phyloP scores from a whole-genome alignment of 30 jellyfish, hydroid and myxozoan genomes.

The Chironex yamaguchii region DNA sequence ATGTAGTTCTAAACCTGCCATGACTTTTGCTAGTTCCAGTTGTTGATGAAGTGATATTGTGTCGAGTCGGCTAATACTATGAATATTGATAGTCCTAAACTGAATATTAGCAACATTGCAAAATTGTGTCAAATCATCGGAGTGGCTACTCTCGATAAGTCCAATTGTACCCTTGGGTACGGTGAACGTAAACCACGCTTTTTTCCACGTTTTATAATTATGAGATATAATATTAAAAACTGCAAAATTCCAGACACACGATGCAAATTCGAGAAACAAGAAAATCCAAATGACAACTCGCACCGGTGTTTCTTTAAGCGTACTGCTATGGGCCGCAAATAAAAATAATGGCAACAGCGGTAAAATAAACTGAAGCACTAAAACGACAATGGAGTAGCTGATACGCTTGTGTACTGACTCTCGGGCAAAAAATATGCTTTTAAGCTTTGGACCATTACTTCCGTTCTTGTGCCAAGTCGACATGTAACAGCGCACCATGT shows the following conservation, averaged over 20 bases:
- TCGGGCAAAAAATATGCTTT: slow-evolving; percentile 44
- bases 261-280: neutral
- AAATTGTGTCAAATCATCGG: slow-evolving; percentile 56
- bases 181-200: slow-evolving; percentile 58
- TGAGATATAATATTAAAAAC: neutral
- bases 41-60: slow-evolving; percentile 53
- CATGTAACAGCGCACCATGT: slow-evolving; percentile 60
- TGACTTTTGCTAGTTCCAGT: neutral
- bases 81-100: neutral
- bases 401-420: slow-evolving; percentile 8
- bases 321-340: neutral
- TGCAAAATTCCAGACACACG: slow-evolving; percentile 33
- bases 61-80: slow-evolving; percentile 21
- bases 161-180: slow-evolving; percentile 76
- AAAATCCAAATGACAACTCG: slow-evolving; percentile 4
- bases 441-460: neutral
- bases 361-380: slow-evolving; percentile 13
- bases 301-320: neutral
- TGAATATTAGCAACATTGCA: slow-evolving; percentile 52
- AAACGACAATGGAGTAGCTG: slow-evolving; percentile 13
- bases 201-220: slow-evolving; percentile 30
- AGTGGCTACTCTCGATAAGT: slow-evolving; percentile 56
- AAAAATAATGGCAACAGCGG: slow-evolving; percentile 29
- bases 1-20: slow-evolving; percentile 15
- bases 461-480: slow-evolving; percentile 54